phyloP scores from a whole-genome alignment of 2,113 vertebrate species.

The Neofelis nebulosa region DNA sequence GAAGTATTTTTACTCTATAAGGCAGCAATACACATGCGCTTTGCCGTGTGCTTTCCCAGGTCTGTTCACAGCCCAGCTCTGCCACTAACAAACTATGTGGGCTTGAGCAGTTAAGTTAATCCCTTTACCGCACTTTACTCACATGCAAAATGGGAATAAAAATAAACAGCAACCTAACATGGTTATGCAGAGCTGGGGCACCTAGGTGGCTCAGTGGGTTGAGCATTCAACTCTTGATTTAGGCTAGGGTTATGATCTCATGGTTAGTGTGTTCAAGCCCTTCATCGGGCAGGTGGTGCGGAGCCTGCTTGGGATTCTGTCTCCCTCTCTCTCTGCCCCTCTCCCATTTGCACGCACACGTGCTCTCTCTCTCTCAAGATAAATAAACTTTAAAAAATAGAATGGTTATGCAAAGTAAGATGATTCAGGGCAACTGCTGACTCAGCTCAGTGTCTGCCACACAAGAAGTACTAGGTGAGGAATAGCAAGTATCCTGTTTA shows the following conservation, averaged over 20 bases:
- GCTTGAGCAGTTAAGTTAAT: neutral
- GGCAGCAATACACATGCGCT: neutral
- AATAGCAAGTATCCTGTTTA: neutral
- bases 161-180: neutral
- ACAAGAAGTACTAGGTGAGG: neutral
- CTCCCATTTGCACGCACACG: no score
- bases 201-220: neutral
- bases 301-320: neutral
- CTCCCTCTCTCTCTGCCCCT: neutral
- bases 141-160: neutral
- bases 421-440: neutral
- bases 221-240: neutral
- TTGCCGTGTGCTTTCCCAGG: neutral
- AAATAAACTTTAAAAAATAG: neutral
- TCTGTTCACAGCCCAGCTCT: neutral
- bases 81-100: neutral
- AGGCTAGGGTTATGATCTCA: neutral
- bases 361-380: neutral
- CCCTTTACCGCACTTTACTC: neutral
- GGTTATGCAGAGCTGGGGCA: neutral
- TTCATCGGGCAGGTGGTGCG: accelerated
- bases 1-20: neutral
- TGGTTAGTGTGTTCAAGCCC: neutral
- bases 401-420: neutral
- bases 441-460: neutral